Evolutionary conservation across 2,888 invertebrate genomes (phyloP), one percentile per base, ranked within the genome.

Genomic region (Pocota personata): DNA sequence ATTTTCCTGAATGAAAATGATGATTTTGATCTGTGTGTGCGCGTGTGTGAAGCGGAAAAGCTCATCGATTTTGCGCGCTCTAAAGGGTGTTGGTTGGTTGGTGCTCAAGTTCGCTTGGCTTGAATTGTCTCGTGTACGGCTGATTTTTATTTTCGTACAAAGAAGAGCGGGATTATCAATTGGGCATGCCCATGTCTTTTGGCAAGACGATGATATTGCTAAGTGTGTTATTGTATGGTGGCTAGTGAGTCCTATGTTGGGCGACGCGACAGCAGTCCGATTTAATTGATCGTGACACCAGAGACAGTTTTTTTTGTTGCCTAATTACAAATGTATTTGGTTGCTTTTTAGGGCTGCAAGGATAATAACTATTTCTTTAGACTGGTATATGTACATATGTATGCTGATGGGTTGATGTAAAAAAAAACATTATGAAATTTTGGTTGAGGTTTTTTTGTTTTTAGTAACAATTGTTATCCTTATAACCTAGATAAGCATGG

Each of bases 1-100:
- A 35, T 64, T 79, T 72, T 86, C 58, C 40, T 82, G 66, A 86
- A 86, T 86, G 82, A 86, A 75, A 62, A 62, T 46, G 19, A 35
- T 50, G 21, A 16, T 64, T 46, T 57, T 24, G 14, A n/a, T n/a
- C n/a, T n/a, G 32, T 32, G 1, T 30, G 21, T 32, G 19, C 24
- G 52, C 32, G 12, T 32, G n/a, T 14, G 43, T 43, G n/a, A 19
- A 27, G 48, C 2, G 69, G 46, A 64, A 79, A 84, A 84, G 67
- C 83, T 75, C 30, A 14, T 5, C 14, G 75, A 43, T 80, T 57
- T 46, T 73, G 83, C 58, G 79, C 75, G 32, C 32, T 69, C 32
- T 46, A 5, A 21, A 71, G 77, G 66, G 71, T 71, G 73, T 48
- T 40, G 64, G 37, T 35, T 14, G 66, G 50, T 46, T 27, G 27